Evolutionary conservation across 2,113 vertebrate species (phyloP), one percentile per base, ranked within the genome.

Genomic region (Zosterops hypoxanthus): DNA sequence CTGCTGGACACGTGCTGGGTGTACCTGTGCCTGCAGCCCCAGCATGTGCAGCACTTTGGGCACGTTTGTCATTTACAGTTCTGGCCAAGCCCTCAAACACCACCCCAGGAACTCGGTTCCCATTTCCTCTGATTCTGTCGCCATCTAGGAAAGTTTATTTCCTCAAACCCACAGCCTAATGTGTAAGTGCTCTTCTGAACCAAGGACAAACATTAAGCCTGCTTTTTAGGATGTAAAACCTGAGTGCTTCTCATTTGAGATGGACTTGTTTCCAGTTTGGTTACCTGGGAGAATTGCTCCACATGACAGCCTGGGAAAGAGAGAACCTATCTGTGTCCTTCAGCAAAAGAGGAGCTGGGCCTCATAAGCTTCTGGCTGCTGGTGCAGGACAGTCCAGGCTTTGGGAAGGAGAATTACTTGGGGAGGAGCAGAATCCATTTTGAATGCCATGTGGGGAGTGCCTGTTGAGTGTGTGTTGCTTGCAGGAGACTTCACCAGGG

Each of bases 341-440:
- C 34, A 56, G 0, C 0, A 53, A 57, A 49, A 86, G 50, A 36
- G 24, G 26, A 65, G 9, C 25, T 69, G 60, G 31, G 70, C 26
- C 26, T 61, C 1, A 0, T 33, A 72, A 12, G 31, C 39, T 61
- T 75, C n/a, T 46, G 57, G 15, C 39, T 93, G 52, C 34, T 2
- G 2, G 13, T 68, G 33, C 39, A 59, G 68, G 28, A 61, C 46
- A 33, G 56, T 46, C 29, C 36, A 24, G 42, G 28, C 33, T 80
- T 55, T 65, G 68, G 39, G 64, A 65, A 71, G 44, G 56, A 77
- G 80, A 78, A 41, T 50, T 46, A 4, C 36, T 44, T 63, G 31
- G 31, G 75, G 55, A 13, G n/a, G 29, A 77, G 47, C 0, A 0
- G 66, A 46, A 92, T 96, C 89, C 93, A 92, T 95, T 96, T 92